Evolutionary conservation across 2,888 invertebrate genomes (phyloP), one percentile per base, ranked within the genome.

Genomic region (Yponomeuta sedellus): DNA sequence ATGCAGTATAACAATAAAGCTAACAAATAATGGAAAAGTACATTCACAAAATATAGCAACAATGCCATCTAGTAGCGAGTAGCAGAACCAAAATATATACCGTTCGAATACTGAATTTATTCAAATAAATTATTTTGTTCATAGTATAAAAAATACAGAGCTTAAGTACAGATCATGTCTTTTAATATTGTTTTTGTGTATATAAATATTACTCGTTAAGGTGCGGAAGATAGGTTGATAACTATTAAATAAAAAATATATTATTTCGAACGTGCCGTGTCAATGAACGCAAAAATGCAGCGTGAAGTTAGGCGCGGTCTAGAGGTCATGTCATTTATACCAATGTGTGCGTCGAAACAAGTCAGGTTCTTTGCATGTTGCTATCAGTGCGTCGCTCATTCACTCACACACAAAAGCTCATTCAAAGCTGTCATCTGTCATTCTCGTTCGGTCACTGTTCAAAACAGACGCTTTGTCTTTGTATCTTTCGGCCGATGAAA

Each of bases 261-360:
- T 16, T 3, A 11, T 59, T 25, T 4, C 3, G 59, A 59, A 59
- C 59, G 59, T 4, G 1, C 22, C 59, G 25, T 22, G 59, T 59
- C 59, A 59, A 59, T 59, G 59, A 59, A 59, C 59, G 20, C 20
- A 22, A 86, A 82, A 82, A 80, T 76, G 74, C 70, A 74, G 61
- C n/a, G 74, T 84, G 90, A 89, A 88, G 86, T 82, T 88, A 84
- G 85, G 77, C 66, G 74, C 80, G 79, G 88, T 86, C 88, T 87
- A 82, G 81, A 34, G 34, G 16, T 62, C 39, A 34, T 62, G 19
- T 58, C 58, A 34, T 34, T 39, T 62, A 5, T 34, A 10, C 22
- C 20, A 6, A 61, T 61, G 61, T 62, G 16, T 58, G 58, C 20
- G 20, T 59, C 12, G 12, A 59, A 59, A 59, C 34, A 62, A 4